A percentile compares a stretch with the other conserved stretches of the same genome.
Evolutionary conservation across 2,888 invertebrate genomes (phyloP).

Genomic region (Ceriagrion tenellum): DNA sequence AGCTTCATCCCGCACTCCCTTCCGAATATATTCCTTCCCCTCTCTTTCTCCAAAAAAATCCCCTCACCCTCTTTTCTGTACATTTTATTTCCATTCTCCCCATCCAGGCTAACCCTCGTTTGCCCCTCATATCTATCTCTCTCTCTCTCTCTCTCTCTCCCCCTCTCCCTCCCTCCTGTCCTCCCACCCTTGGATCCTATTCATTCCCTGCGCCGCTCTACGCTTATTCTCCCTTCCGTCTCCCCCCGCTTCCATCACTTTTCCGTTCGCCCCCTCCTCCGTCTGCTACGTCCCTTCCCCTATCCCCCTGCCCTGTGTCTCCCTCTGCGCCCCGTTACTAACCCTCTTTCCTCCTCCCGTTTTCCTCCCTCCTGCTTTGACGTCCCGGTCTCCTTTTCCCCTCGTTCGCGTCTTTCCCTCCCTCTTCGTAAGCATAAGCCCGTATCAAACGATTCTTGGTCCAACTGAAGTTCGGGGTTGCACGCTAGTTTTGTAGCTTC

Average conservation of each 20-base stretch:
- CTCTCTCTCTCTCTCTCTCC: too few relatives aligned
- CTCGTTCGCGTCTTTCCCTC: background rate
- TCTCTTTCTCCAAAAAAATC: background rate
- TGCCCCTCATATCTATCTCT: too few relatives aligned
- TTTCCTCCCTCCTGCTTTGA: background rate
- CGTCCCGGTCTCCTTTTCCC: background rate
- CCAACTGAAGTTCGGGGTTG: too few relatives aligned
- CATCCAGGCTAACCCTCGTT: background rate
- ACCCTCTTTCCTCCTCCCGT: background rate
- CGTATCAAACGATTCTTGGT: background rate
- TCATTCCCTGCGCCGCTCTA: background rate
- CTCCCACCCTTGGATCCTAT: slow-evolving; percentile 25
- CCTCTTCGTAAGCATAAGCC: background rate
- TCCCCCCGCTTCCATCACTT: background rate
- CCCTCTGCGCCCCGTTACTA: background rate
- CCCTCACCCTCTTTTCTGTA: background rate
- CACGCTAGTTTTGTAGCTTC: too few relatives aligned
- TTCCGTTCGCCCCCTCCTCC: background rate
- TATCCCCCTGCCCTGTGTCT: background rate
- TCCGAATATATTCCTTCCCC: background rate
- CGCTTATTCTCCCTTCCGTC: background rate
- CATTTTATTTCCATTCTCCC: background rate
- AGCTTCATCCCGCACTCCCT: background rate
- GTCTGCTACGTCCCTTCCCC: background rate
- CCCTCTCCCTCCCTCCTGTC: background rate